Evolutionary conservation across 2,797 vertebrate genomes (phyloP), one percentile per base, ranked within the genome.

Genomic region (Characodon lateralis): DNA sequence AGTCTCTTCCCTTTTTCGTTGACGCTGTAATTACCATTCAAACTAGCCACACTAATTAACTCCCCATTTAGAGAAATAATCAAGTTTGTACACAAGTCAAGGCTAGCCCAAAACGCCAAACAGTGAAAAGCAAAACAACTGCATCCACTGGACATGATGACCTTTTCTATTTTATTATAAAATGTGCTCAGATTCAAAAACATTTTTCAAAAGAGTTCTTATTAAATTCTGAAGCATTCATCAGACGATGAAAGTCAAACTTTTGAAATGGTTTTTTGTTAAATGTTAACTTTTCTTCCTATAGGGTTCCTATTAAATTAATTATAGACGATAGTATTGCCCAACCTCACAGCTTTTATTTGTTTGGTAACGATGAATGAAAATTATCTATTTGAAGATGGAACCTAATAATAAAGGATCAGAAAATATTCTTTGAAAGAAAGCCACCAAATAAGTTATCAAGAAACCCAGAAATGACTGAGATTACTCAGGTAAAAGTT

Each of bases 41-140:
- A 88, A 89, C 75, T 77, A 90, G 78, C 83, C 87, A 74, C 70
- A 77, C 86, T 92, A 92, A 93, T 92, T 91, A 91, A 73, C 55
- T 82, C 74, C 43, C 77, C 4, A 70, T 89, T 88, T 80, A 80
- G 72, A 88, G 85, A 89, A 90, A 91, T 87, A 90, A 93, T 89
- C 87, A 92, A 85, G 89, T 88, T 88, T 90, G 78, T 74, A 86
- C 83, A 91, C 87, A 89, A 92, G 91, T 90, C 85, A 89, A 78
- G 72, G 84, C 66, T 79, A 81, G 84, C 81, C 82, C 87, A 41
- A 73, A 66, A 87, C 35, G 58, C 65, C 48, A 69, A 14, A n/a
- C 85, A 83, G 81, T 80, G 78, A 83, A 90, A 91, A 82, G 76
- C 61, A 82, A 90, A 89, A 85, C 74, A 89, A 84, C 85, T 74